Evolutionary conservation across 2,797 vertebrate genomes (phyloP), one percentile per base, ranked within the genome.

Genomic region (Pipistrellus kuhlii): DNA sequence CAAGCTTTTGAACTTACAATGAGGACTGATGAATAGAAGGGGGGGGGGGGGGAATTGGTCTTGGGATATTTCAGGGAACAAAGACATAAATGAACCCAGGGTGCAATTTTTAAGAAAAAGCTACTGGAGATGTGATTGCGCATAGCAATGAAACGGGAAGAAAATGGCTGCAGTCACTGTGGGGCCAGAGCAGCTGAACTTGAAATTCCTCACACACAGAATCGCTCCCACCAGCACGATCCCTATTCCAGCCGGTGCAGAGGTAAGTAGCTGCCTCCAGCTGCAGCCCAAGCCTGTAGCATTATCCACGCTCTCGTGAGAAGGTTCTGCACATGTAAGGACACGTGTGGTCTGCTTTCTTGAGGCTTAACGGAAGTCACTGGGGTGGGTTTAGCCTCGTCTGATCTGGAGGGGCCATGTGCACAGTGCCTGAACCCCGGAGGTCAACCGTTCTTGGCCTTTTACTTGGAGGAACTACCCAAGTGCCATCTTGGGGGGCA

Each of bases 381-480:
- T 99, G 25, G 98, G 98, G 98, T 99, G 98, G 98, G 98, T 99
- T 97, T 98, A 98, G 69, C 98, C 99, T 89, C 98, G 98, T 62
- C 96, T 99, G 95, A 98, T 99, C 96, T 98, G 99, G 94, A 99
- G 98, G 55, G 99, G 99, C 92, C 99, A 99, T 94, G 99, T 98
- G 30, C 99, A 99, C 92, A 99, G 98, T 78, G 98, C 98, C 86
- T 99, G 98, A 92, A 98, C 98, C 93, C 98, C 97, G 21, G 98
- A 99, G 97, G 97, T 99, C 98, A 99, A 98, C 1, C 98, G 99
- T 95, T 98, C 98, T 25, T 46, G 41, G 0, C 99, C 98, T 8
- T 99, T 99, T 97, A 99, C 98, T 95, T 99, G 99, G 99, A 99
- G 99, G 97, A 99, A 99, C 96, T 98, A 99, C 95, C 98, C 98